Evolutionary conservation across 2,888 invertebrate genomes (phyloP).

Genomic region (Agapostemon virescens): DNA sequence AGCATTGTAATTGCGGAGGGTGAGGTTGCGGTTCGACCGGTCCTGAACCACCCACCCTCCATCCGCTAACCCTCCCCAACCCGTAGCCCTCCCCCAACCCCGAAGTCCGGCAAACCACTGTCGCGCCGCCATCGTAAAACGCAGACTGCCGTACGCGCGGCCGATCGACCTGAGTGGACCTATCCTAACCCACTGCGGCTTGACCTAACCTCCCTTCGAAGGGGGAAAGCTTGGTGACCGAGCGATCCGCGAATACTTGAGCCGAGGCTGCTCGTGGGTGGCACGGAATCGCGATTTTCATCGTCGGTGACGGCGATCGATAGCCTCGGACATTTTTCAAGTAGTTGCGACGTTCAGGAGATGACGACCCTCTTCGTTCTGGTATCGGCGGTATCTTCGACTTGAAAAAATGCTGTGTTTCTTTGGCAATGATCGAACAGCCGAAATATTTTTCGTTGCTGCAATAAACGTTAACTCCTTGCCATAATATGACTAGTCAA

Average conservation of each 20-base stretch:
- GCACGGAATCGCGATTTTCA: slow-evolving; percentile 46
- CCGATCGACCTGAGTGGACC: slow-evolving; percentile 65
- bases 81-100: background rate
- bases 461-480: too few relatives aligned
- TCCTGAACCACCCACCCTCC: slow-evolving; percentile 26
- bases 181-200: slow-evolving; percentile 57
- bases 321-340: slow-evolving; percentile 18
- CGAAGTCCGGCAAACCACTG: slow-evolving; percentile 30
- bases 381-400: background rate
- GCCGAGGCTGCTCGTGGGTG: background rate
- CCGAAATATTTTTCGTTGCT: too few relatives aligned
- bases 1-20: slow-evolving; percentile 66
- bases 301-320: slow-evolving; percentile 9
- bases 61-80: background rate
- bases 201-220: slow-evolving; percentile 46
- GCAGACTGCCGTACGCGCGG: slow-evolving; percentile 54
- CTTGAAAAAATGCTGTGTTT: background rate
- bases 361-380: background rate
- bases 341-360: slow-evolving; percentile 10
- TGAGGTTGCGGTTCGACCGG: slow-evolving; percentile 61
- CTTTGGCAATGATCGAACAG: background rate
- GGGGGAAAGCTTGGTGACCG: slow-evolving; percentile 57
- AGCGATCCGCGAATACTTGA: slow-evolving; percentile 44
- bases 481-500: too few relatives aligned
- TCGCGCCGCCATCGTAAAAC: slow-evolving; percentile 63